These are phyloP conservation scores for Drosophila truncata DNA, from an alignment of 1,140 invertebrate species.

Conservation along the genomic window DNA sequence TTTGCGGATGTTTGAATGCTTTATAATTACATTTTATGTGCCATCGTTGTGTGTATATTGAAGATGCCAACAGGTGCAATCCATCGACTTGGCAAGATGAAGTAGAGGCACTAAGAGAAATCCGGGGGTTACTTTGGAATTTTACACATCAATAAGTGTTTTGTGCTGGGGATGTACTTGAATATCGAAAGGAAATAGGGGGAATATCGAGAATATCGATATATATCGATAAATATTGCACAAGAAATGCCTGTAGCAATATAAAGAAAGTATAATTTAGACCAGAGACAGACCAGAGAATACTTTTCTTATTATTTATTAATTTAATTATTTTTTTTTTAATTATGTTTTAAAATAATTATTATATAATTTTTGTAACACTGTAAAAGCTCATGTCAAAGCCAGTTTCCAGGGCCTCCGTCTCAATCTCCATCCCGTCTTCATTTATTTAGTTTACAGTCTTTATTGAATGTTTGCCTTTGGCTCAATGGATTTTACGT, in stretches of 20 bases:
- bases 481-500: constrained; percentile 55
- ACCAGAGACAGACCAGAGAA: too few relatives aligned
- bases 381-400: constrained; percentile 12
- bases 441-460: constrained; percentile 64
- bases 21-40: constrained; percentile 81
- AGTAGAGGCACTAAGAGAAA: constrained; percentile 15
- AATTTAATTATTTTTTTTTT: background rate
- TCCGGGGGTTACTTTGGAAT: background rate
- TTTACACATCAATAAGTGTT: constrained; percentile 11
- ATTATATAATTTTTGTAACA: background rate
- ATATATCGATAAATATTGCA: background rate
- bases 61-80: constrained; percentile 65
- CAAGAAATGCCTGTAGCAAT: too few relatives aligned
- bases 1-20: constrained; percentile 66
- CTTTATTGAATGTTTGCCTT: constrained; percentile 72
- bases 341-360: background rate
- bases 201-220: background rate
- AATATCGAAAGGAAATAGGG: background rate
- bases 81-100: constrained; percentile 29
- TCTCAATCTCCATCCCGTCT: background rate
- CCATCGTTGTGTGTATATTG: constrained; percentile 36
- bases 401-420: background rate
- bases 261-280: too few relatives aligned
- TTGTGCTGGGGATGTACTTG: background rate
- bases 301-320: background rate